phyloP scores from a whole-genome alignment of 2,113 vertebrate species.

The Uropsilus gracilis region DNA sequence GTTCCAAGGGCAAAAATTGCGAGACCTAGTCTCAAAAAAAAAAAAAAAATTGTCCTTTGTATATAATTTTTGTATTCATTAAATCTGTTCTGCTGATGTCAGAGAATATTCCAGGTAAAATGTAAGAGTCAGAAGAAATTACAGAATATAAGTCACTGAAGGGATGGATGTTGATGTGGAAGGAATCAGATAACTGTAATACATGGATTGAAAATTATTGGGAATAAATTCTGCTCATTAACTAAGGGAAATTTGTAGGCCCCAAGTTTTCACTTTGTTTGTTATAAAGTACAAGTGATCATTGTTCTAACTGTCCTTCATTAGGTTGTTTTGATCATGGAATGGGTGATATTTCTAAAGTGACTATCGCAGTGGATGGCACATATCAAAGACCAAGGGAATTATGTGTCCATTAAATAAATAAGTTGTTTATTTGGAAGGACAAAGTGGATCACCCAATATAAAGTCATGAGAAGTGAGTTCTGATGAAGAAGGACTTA shows the following conservation, averaged over 20 bases:
- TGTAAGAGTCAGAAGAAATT: not conserved
- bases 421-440: not conserved
- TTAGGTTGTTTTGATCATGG: not conserved
- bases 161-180: not conserved
- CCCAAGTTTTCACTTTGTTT: not conserved
- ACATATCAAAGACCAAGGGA: not conserved
- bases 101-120: not conserved
- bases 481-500: not conserved
- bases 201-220: not conserved
- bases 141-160: not conserved
- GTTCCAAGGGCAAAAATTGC: too few species aligned
- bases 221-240: not conserved
- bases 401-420: not conserved
- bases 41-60: not conserved
- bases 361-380: not conserved
- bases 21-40: too few species aligned
- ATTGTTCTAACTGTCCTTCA: not conserved
- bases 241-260: not conserved
- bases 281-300: not conserved
- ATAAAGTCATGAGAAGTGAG: not conserved
- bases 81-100: not conserved
- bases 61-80: not conserved
- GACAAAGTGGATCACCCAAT: accelerated
- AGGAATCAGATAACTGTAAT: not conserved
- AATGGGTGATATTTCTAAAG: too few species aligned